phyloP scores from a whole-genome alignment of 2,797 vertebrate species.

The Sebastolobus alascanus region DNA sequence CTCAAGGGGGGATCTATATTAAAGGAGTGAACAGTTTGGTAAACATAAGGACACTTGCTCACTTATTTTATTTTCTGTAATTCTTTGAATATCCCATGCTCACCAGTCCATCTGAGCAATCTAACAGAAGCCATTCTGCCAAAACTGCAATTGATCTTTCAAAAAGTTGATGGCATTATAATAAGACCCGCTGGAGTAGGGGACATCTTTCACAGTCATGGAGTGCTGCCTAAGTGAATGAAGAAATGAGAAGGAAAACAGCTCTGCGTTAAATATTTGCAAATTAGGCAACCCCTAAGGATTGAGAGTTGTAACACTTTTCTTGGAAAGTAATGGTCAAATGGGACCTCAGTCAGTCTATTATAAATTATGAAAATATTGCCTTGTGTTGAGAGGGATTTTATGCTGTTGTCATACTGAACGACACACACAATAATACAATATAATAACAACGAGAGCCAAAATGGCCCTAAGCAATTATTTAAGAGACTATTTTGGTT shows the following conservation, averaged over 20 bases:
- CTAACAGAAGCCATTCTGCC: background rate
- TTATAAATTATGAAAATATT: slow-evolving; percentile 8
- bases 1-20: slow-evolving; percentile 41
- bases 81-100: slow-evolving; percentile 45
- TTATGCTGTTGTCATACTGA: background rate
- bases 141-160: slow-evolving; percentile 44
- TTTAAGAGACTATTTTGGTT: background rate
- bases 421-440: background rate
- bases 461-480: background rate
- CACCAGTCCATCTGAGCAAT: slow-evolving; percentile 14
- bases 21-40: slow-evolving; percentile 21
- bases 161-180: slow-evolving; percentile 41
- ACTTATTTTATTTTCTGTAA: slow-evolving; percentile 38
- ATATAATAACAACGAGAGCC: background rate
- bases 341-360: background rate
- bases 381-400: background rate
- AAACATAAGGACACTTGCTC: slow-evolving; percentile 42
- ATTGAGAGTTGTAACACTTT: background rate
- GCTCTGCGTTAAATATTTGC: slow-evolving; percentile 8
- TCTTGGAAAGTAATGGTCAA: slow-evolving; percentile 8
- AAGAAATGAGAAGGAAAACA: slow-evolving; percentile 17
- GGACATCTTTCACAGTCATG: slow-evolving; percentile 15
- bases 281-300: slow-evolving; percentile 17
- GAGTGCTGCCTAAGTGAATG: background rate
- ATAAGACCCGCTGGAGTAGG: slow-evolving; percentile 23